Conservation (phyloP, 2,113 vertebrate genomes). For the Thermophis baileyi region DNA sequence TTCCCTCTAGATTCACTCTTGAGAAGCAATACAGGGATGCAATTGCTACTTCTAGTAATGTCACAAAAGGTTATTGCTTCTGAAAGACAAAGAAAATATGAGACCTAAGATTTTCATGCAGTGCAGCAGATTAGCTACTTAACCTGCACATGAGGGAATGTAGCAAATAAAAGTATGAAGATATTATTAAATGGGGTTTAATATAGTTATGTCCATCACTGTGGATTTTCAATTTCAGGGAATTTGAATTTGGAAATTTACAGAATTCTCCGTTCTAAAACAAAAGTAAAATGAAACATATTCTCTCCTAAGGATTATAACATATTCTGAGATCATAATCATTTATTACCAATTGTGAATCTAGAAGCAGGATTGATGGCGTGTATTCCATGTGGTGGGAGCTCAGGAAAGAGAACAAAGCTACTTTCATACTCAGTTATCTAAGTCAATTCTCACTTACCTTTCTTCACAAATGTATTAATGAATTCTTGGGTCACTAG, state of each 20-base stretch:
- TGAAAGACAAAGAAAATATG: background rate
- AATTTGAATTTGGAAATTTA: background rate
- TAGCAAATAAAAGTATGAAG: background rate
- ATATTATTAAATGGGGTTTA: background rate
- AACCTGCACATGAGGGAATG: background rate
- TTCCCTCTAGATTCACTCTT: background rate
- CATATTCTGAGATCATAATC: background rate
- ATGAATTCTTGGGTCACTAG: slow-evolving; percentile 77
- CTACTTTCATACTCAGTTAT: background rate
- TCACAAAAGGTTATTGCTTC: background rate
- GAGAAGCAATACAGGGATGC: background rate
- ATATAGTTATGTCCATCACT: background rate
- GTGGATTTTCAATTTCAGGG: background rate
- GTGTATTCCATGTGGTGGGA: background rate
- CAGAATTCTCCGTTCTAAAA: background rate
- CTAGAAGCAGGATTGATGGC: background rate
- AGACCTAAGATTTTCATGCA: background rate
- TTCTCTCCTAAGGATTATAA: background rate
- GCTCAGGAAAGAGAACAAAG: background rate
- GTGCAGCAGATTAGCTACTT: background rate
- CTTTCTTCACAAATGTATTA: slow-evolving; percentile 75
- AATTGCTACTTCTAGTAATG: background rate
- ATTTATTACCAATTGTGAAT: background rate
- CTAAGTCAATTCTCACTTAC: slow-evolving; percentile 62
- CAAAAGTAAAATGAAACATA: background rate